Base-by-base conservation (phyloP, 2,797 vertebrate genomes). In the Silurus lanzhouensis region DNA sequence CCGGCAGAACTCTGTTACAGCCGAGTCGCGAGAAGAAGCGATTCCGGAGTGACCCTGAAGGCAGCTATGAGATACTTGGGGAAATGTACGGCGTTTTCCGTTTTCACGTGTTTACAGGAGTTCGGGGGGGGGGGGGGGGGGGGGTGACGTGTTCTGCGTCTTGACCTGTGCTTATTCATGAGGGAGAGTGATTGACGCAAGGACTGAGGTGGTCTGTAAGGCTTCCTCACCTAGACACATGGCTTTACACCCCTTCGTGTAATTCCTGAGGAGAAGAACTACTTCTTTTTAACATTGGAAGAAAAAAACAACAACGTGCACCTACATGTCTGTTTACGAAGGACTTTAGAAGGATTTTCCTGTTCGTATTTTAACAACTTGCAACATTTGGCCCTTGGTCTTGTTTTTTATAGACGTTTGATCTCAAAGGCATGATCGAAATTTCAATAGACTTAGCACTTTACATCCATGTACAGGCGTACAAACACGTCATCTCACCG, bases 321-420 rank as follows among this genome's bases (percentile, higher is more conserved):
- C 89, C 86, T 83, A 55, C 25, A 87, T 10, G 84, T 84, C 78
- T 84, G 55, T 83, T 86, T 82, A 81, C 68, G 79, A n/a, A 27
- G 60, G 61, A 87, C 25, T 83, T 74, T 72, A 70, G 79, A 55
- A 82, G 68, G 79, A 83, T 68, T 72, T 64, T 78, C 5, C 48
- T 88, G 64, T 85, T 68, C 67, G 58, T 75, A 17, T 82, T 87
- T 84, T 72, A 87, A 78, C 88, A 85, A 87, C 85, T 88, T 84
- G 68, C 58, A 83, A 67, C 85, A 84, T 83, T 61, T 72, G 75
- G 71, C 76, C 75, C 70, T 57, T 52, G 85, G 84, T 82, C 78
- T 80, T 64, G 68, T 83, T 81, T 72, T 84, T 68, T 61, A 76
- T 27, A 81, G 22, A 74, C 44, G 27, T 46, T 75, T 48, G 20